Percentiles rank a stretch among this genome's conserved stretches.
Evolutionary conservation across 2,888 invertebrate genomes (phyloP).

Genomic region (Masnerella sp.): DNA sequence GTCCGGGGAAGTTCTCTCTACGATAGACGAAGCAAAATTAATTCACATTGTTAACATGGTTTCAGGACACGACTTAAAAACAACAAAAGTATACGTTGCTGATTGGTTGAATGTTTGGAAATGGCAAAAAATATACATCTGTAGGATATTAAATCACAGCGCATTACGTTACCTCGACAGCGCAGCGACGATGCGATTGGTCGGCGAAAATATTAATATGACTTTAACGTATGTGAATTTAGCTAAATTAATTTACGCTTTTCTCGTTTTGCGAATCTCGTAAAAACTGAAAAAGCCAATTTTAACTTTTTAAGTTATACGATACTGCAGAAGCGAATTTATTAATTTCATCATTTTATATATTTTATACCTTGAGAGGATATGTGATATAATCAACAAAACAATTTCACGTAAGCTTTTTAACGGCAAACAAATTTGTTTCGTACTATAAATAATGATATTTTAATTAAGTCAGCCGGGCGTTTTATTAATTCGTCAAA

Average conservation of each 20-base stretch:
- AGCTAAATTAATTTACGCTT: conserved; percentile 21
- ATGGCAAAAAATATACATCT: conserved; percentile 29
- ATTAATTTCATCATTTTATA: conserved; percentile 21
- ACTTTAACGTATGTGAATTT: conserved; percentile 17
- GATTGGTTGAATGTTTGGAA: conserved; percentile 12
- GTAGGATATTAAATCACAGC: conserved; percentile 16
- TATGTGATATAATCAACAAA: conserved; percentile 35
- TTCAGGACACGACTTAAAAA: conserved; percentile 15
- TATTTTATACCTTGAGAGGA: conserved; percentile 27
- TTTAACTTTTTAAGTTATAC: conserved; percentile 27
- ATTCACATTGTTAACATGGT: too few species aligned
- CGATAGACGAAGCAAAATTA: too few species aligned
- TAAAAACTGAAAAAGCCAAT: conserved; percentile 21
- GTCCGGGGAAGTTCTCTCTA: too few species aligned
- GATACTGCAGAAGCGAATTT: conserved; percentile 34
- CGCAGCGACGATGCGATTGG: conserved; percentile 11
- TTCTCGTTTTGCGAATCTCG: conserved; percentile 22
- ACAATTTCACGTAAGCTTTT: conserved; percentile 21
- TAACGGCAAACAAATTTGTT: neutral
- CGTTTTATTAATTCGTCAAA: too few species aligned
- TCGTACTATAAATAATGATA: neutral
- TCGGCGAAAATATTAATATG: conserved; percentile 25
- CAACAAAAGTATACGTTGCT: conserved; percentile 15
- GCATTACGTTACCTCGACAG: conserved; percentile 1
- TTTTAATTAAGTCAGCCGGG: neutral